Conservation (phyloP, 1,140 invertebrate genomes). For the Agrilus planipennis region DNA sequence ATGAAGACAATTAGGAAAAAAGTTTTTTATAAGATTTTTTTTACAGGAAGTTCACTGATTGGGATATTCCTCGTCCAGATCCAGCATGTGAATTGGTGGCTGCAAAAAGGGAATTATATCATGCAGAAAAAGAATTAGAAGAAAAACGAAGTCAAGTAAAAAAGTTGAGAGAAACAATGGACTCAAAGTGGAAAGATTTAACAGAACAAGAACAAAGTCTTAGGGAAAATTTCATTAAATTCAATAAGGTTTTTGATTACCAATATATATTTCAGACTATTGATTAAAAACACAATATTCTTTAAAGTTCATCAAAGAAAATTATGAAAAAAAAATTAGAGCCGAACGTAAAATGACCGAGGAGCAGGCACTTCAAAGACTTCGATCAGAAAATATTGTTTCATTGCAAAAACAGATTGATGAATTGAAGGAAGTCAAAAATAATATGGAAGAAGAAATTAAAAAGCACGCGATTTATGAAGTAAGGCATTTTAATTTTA, state of each 20-base stretch:
- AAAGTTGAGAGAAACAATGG: conserved; percentile 4
- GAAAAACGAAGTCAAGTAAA: conserved; percentile 4
- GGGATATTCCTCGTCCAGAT: conserved; percentile 7
- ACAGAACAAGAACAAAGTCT: conserved; percentile 13
- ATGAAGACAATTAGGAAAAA: not conserved
- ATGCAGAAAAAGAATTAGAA: conserved; percentile 7
- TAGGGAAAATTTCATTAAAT: conserved; percentile 13
- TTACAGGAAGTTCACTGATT: conserved; percentile 8
- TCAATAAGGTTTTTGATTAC: conserved; percentile 12
- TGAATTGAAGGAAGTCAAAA: conserved; percentile 9
- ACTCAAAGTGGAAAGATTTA: conserved; percentile 12
- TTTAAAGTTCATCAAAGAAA: conserved; percentile 14
- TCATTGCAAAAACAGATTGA: conserved; percentile 3
- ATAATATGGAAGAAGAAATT: conserved; percentile 12
- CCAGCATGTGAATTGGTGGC: conserved; percentile 3
- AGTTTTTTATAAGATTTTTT: not conserved
- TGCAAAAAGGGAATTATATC: conserved; percentile 10
- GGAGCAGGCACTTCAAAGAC: conserved; percentile 3
- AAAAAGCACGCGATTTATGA: conserved; percentile 12
- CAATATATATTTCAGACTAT: not conserved
- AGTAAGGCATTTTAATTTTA: conserved; percentile 4
- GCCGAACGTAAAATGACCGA: conserved; percentile 15
- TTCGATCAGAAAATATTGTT: conserved; percentile 8
- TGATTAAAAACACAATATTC: not conserved
- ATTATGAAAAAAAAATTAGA: conserved; percentile 13